Base-by-base conservation (phyloP, 2,797 vertebrate genomes). In the Antennarius maculatus region DNA sequence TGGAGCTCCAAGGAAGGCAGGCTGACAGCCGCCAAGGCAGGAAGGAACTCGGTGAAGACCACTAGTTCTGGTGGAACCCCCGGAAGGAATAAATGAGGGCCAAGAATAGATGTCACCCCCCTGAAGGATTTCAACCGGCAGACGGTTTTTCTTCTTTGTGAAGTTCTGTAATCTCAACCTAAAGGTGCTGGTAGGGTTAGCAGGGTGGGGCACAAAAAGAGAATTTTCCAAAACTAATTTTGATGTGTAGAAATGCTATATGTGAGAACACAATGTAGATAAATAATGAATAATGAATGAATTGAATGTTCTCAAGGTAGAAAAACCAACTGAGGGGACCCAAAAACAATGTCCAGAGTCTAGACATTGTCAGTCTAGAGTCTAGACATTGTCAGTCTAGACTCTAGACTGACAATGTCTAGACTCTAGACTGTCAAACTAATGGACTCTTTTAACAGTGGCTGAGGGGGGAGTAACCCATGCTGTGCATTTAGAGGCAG, bases 81-180 rank as follows among this genome's bases (percentile, higher is more conserved):
- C 57, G 66, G 64, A 79, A 79, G 61, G 52, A 80, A 78, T 69
- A 86, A 88, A 84, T 78, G 54, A 61, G 68, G 61, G 52, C 81
- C 76, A 61, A 62, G 45, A 85, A 88, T 77, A 86, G 62, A 83
- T 64, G 56, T 77, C 62, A 67, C 61, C 61, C 66, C 61, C 64
- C 16, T n/a, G 29, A 57, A 23, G 41, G 75, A 34, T 63, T 77
- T 67, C 34, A 56, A 54, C 50, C 65, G 56, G 63, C 41, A 66
- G 45, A 11, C 49, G 57, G 14, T 66, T 67, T 57, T 63, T 59
- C 61, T 59, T 62, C n/a, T 42, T 56, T 55, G 54, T 15, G 27
- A 56, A 61, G 63, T 61, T n/a, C 16, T 64, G 28, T 80, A 46
- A 75, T 77, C 63, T 64, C 34, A 13, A 16, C 55, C 62, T 51